A percentile compares a stretch with the other conserved stretches of the same genome.
Conservation (phyloP, 2,888 invertebrate genomes). For the Harpalus rubripes region DNA sequence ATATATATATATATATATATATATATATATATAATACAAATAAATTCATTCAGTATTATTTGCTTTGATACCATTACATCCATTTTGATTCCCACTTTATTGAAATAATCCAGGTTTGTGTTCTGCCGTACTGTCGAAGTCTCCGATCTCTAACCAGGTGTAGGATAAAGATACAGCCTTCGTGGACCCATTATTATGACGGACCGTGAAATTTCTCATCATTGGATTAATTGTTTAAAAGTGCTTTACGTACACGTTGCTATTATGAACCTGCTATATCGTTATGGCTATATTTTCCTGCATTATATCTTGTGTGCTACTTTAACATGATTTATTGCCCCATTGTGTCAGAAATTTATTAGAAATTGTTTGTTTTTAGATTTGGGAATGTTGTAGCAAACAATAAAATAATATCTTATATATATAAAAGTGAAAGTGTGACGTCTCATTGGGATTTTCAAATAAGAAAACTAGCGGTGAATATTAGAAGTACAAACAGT, state of each 20-base stretch:
- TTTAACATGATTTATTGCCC: neutral
- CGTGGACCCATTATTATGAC: conserved; percentile 68
- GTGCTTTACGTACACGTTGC: conserved; percentile 33
- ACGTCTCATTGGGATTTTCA: too few relatives aligned
- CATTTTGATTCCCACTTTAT: too few relatives aligned
- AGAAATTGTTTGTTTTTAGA: neutral
- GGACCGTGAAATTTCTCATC: conserved; percentile 69
- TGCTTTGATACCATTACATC: neutral
- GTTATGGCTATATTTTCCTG: conserved; percentile 30
- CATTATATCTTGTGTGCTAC: neutral
- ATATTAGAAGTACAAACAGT: too few relatives aligned
- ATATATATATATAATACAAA: too few relatives aligned
- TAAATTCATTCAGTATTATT: neutral
- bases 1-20: too few relatives aligned
- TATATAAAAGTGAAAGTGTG: too few relatives aligned
- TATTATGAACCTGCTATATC: conserved; percentile 41
- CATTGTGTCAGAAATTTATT: neutral
- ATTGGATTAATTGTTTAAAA: conserved; percentile 68
- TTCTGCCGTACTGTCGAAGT: conserved; percentile 9
- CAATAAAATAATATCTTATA: too few relatives aligned
- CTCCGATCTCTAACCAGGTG: conserved; percentile 54
- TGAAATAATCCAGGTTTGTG: neutral
- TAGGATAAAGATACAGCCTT: conserved; percentile 54
- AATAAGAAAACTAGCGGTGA: too few relatives aligned
- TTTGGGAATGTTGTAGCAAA: too few relatives aligned